phyloP scores from a whole-genome alignment of 2,888 invertebrate species.

The Pimpla rufipes region DNA sequence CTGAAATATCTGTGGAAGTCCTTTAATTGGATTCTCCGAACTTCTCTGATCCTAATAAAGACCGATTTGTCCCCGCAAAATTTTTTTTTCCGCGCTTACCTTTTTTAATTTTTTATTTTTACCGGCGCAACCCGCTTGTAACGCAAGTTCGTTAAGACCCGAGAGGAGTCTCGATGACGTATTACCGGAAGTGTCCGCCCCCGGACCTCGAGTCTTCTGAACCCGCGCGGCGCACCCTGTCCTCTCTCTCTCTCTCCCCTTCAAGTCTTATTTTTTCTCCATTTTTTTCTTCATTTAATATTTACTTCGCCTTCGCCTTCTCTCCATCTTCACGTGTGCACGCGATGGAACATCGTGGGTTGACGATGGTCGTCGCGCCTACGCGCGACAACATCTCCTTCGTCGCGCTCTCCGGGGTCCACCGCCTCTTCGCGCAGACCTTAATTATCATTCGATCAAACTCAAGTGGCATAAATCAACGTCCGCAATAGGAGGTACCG shows the following conservation, averaged over 20 bases:
- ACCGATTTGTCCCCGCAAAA: neutral
- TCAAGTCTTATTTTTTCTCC: constrained; percentile 58
- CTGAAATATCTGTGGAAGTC: no score
- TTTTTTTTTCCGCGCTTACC: neutral
- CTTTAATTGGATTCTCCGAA: no score
- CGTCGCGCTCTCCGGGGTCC: constrained; percentile 14
- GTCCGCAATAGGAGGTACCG: neutral
- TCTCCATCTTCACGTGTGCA: constrained; percentile 45
- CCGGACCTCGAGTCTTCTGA: constrained; percentile 68
- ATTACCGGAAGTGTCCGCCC: constrained; percentile 69
- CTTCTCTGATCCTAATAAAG: neutral
- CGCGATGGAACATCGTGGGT: no score
- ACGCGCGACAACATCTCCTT: constrained; percentile 52
- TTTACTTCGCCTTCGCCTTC: constrained; percentile 53
- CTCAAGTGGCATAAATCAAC: constrained; percentile 45
- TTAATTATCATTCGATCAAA: constrained; percentile 57
- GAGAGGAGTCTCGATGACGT: constrained; percentile 61
- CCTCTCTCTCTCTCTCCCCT: constrained; percentile 67
- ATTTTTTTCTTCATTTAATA: constrained; percentile 60
- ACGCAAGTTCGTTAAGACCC: constrained; percentile 51
- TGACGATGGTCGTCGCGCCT: constrained; percentile 55
- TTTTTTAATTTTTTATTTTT: neutral
- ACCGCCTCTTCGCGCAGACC: constrained; percentile 26
- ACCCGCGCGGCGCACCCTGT: constrained; percentile 75
- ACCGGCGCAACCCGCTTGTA: neutral